Base-by-base conservation (phyloP, 1,140 invertebrate genomes). In the Pogonus chalceus region DNA sequence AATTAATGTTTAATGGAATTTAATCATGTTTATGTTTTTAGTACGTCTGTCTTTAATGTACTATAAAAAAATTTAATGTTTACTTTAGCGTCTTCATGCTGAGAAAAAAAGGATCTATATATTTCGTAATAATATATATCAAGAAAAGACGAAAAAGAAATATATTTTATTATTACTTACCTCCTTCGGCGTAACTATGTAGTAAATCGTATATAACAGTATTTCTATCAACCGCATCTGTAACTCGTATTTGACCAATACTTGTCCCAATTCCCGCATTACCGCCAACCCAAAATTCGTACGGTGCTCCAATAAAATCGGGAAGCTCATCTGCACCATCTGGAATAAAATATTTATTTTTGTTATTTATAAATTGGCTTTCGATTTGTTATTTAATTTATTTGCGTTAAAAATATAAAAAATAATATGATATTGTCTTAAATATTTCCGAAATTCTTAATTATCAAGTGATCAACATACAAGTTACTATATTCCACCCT, bases 201-300 rank as follows among this genome's bases (percentile, higher is more conserved):
- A 90, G 66, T 3, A 91, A 72, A 68, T 90, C 88, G 63, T 87
- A 90, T 49, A 85, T 74, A 3, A 87, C 72, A 48, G 80, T 76
- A 53, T 71, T 76, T 56, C 77, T 79, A 56, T 86, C 82, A 43
- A 83, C 75, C 1, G 80, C 78, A 55, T 87, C 81, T 18, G 81
- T 85, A 0, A 88, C 77, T 52, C 83, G 72, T 35, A 90, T 85
- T 70, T 91, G 88, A 1, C 92, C 92, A 37, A 96, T 82, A 59
- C 86, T 90, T 0, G 88, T 90, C 4, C 88, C 88, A 47, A 90
- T 73, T 0, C 81, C 80, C 0, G 87, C 87, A 64, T 88, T 89
- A 49, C 85, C 85, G 1, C 86, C 85, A 16, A 95, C 86, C 83
- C 86, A 90, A 69, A 96, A 92, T 57, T 90, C 84, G 63, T 94